Percentiles rank a stretch among this genome's conserved stretches.
phyloP scores from a whole-genome alignment of 2,888 invertebrate genomes.

The Zaprionus bogoriensis region DNA sequence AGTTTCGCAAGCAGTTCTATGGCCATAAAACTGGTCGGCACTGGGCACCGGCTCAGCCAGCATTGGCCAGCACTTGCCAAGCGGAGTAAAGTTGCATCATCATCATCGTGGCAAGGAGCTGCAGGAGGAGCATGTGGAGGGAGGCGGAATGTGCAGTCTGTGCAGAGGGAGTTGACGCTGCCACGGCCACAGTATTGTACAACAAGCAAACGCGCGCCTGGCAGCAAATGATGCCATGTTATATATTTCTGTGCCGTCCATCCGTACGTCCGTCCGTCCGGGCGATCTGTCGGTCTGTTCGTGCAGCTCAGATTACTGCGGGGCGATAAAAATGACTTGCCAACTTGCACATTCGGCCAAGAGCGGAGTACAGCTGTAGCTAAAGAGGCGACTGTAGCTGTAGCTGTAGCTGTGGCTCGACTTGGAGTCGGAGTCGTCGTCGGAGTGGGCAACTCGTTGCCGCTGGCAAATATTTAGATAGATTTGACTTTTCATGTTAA shows the following conservation, averaged over 20 bases:
- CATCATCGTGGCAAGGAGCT: slow-evolving; percentile 43
- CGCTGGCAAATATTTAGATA: slow-evolving; percentile 75
- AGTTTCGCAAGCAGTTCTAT: slow-evolving; percentile 71
- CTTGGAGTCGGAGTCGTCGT: slow-evolving; percentile 11
- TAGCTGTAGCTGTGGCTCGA: slow-evolving; percentile 3
- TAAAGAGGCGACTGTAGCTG: slow-evolving; percentile 12
- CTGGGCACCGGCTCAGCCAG: slow-evolving; percentile 46
- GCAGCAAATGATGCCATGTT: slow-evolving; percentile 75
- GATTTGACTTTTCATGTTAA: slow-evolving; percentile 78
- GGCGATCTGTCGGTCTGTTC: slow-evolving; percentile 62
- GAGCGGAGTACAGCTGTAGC: slow-evolving; percentile 3
- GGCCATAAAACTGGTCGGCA: slow-evolving; percentile 59
- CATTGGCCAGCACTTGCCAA: slow-evolving; percentile 47
- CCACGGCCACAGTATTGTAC: slow-evolving; percentile 62
- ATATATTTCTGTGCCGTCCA: slow-evolving; percentile 58
- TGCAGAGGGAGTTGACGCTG: slow-evolving; percentile 16
- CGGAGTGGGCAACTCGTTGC: slow-evolving; percentile 43
- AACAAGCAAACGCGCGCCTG: slow-evolving; percentile 75
- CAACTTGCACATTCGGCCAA: slow-evolving; percentile 77
- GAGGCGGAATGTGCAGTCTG: neutral
- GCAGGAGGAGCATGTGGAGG: neutral
- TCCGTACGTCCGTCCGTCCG: slow-evolving; percentile 40
- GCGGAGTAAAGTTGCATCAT: slow-evolving; percentile 62
- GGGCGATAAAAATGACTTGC: slow-evolving; percentile 76
- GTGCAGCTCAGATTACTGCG: slow-evolving; percentile 76